These are phyloP conservation scores for Watsonalla binaria DNA, from an alignment of 2,888 invertebrate genomes.

Conservation along the genomic window DNA sequence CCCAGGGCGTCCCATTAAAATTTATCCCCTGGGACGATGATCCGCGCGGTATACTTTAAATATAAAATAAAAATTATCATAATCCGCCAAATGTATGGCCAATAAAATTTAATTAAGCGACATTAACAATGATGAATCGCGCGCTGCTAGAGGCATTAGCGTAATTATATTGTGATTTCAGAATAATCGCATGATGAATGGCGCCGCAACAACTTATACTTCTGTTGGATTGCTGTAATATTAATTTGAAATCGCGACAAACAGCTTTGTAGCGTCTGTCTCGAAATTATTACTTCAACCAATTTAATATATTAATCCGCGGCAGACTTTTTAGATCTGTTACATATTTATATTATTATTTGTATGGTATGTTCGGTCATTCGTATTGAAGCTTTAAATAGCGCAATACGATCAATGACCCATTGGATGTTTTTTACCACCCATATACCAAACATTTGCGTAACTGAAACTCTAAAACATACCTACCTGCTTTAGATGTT, in stretches of 20 bases:
- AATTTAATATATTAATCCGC: conserved; percentile 25
- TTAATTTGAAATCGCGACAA: conserved; percentile 35
- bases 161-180: conserved; percentile 68
- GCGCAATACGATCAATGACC: no score
- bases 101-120: conserved; percentile 63
- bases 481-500: no score
- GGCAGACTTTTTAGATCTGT: conserved; percentile 15
- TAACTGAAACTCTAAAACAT: no score
- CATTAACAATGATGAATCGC: conserved; percentile 61
- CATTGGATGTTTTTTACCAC: not conserved
- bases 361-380: no score
- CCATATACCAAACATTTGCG: no score
- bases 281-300: conserved; percentile 27
- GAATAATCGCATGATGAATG: conserved; percentile 65
- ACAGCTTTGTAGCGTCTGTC: conserved; percentile 29
- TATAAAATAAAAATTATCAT: conserved; percentile 27
- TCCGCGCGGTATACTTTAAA: conserved; percentile 4
- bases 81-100: conserved; percentile 40
- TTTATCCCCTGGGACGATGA: not conserved
- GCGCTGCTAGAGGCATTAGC: conserved; percentile 43
- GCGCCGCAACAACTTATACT: conserved; percentile 42
- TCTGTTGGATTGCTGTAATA: conserved; percentile 42
- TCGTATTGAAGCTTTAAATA: no score
- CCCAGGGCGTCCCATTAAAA: no score
- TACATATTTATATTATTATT: no score